Conservation (phyloP, 2,797 vertebrate genomes). For the Sphenopsis melanotis region DNA sequence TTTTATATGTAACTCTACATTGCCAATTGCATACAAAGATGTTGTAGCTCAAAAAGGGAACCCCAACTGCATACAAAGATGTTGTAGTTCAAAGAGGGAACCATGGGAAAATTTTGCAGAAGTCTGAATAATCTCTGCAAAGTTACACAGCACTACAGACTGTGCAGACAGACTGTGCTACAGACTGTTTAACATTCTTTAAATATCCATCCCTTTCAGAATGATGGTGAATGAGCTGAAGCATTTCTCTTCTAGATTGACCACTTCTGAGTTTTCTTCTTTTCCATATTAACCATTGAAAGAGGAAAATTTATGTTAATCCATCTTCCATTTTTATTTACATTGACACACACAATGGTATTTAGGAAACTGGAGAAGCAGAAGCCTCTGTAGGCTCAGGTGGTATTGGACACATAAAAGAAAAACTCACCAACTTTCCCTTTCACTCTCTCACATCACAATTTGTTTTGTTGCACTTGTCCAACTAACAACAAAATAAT, state of each 20-base stretch:
- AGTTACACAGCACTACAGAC: not conserved
- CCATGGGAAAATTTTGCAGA: not conserved
- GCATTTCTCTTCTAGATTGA: not conserved
- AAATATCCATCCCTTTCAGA: not conserved
- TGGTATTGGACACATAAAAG: not conserved
- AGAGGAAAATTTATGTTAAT: not conserved
- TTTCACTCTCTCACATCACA: not conserved
- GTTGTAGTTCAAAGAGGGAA: not conserved
- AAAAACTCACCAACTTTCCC: not conserved
- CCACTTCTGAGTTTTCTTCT: not conserved
- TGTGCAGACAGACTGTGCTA: not conserved
- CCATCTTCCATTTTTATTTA: not conserved
- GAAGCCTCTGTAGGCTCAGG: not conserved
- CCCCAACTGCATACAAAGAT: not conserved
- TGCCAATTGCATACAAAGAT: not conserved
- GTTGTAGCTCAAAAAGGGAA: not conserved
- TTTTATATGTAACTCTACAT: not conserved
- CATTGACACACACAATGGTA: not conserved
- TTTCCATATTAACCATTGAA: not conserved
- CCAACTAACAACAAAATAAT: not conserved
- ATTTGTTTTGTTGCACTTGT: not conserved
- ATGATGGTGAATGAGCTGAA: not conserved
- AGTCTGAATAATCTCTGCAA: not conserved
- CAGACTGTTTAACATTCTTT: not conserved
- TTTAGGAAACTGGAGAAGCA: not conserved